Evolutionary conservation across 2,113 vertebrate species (phyloP).

Genomic region (Nothocercus julius): DNA sequence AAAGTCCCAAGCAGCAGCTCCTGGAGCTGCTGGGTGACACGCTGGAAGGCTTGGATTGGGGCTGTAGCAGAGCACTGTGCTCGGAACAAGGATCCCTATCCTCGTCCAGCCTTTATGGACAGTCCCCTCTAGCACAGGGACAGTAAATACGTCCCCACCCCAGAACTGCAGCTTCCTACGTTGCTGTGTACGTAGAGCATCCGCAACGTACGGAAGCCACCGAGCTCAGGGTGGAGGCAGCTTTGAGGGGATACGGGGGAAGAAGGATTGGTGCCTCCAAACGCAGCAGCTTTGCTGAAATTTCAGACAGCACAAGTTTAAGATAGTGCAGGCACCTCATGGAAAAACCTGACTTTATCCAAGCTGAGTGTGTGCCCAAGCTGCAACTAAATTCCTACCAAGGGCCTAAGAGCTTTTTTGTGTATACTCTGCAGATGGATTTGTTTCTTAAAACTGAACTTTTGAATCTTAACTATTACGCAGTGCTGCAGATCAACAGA

Average conservation of each 20-base stretch:
- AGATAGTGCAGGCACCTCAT: neutral
- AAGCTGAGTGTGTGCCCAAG: neutral
- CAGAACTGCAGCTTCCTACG: neutral
- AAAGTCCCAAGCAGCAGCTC: neutral
- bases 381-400: neutral
- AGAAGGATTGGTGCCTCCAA: neutral
- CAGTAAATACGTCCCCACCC: neutral
- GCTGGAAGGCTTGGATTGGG: neutral
- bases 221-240: neutral
- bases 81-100: neutral
- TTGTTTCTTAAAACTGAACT: neutral
- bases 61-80: neutral
- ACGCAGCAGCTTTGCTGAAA: neutral
- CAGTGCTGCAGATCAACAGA: neutral
- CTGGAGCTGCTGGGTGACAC: neutral
- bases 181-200: neutral
- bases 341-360: neutral
- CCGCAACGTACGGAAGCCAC: neutral
- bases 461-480: neutral
- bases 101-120: neutral
- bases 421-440: neutral
- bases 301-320: neutral
- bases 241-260: accelerated
- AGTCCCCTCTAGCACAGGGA: neutral
- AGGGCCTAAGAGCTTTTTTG: neutral